Base-by-base conservation (phyloP, 2,113 vertebrate species). In the Perca flavescens region DNA sequence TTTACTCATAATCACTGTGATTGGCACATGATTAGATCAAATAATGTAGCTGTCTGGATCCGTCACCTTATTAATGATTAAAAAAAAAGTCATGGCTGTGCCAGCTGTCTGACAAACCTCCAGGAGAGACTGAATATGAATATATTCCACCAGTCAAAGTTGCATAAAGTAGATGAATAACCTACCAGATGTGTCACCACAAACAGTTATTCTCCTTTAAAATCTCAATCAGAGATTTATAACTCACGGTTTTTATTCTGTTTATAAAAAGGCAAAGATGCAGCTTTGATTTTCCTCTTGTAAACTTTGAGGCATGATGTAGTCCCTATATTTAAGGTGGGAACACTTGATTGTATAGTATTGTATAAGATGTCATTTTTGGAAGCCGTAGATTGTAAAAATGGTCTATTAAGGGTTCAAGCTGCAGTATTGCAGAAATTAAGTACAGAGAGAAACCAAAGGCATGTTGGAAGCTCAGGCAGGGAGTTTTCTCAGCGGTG, bases 401-500 rank as follows among this genome's bases (percentile, higher is more conserved):
- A 74, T 64, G 71, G 75, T 88, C 69, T 72, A 86, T 86, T 86
- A 85, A 88, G 80, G 63, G 73, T 79, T 88, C 15, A 22, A 84
- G 79, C 77, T 76, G 66, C 74, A 86, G 87, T 80, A 69, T 81
- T 79, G 62, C 83, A 91, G 85, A 90, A 78, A 92, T 89, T 82
- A 92, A 83, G 79, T 83, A 49, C 73, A 91, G 80, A 87, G 80
- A 85, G 85, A 93, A 93, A 90, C 89, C 93, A 93, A 93, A 92
- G 89, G 88, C 93, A 93, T 92, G 88, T 85, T 95, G 92, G 88
- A 93, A 86, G 89, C 86, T 86, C 79, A 90, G 79, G 90, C 88
- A 68, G 92, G 92, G 94, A 95, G 92, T 95, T 95, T 95, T 95
- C 94, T 93, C 88, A 86, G 94, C 82, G 84, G 88, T 90, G 90